Percentiles rank a stretch among this genome's conserved stretches.
Conservation (phyloP, 2,113 vertebrate genomes). For the Elaphurus davidianus region DNA sequence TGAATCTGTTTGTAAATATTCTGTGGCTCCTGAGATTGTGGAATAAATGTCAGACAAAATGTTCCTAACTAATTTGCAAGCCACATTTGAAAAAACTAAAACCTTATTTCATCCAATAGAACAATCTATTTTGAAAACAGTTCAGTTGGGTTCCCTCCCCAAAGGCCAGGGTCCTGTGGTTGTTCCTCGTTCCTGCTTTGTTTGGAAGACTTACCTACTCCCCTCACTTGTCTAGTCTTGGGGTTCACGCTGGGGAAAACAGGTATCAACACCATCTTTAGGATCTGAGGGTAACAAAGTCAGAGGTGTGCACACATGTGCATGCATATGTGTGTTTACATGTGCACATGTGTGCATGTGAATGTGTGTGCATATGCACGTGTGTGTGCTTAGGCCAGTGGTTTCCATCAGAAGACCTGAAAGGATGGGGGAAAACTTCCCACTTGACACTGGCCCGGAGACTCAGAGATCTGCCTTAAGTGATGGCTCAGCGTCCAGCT, state of each 20-base stretch:
- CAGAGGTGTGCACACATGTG: no score
- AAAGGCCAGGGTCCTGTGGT: rapidly evolving
- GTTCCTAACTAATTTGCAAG: neutral
- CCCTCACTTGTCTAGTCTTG: neutral
- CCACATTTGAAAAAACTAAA: neutral
- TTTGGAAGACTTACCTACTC: neutral
- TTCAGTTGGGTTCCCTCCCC: neutral
- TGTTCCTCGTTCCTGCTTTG: neutral
- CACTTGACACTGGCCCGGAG: rapidly evolving
- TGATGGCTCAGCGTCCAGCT: rapidly evolving
- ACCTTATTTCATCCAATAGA: no score
- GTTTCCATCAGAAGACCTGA: neutral
- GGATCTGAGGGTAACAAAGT: neutral
- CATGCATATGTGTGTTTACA: rapidly evolving
- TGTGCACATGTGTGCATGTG: rapidly evolving
- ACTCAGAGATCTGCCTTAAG: rapidly evolving
- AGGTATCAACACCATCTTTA: rapidly evolving
- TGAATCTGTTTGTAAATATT: neutral
- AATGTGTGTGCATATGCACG: rapidly evolving
- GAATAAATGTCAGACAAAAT: no score
- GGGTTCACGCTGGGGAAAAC: neutral
- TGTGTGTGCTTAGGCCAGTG: neutral
- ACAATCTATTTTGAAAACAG: neutral
- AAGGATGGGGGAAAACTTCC: rapidly evolving
- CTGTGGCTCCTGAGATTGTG: rapidly evolving